Evolutionary conservation across 2,797 vertebrate species (phyloP).

Genomic region (Helarctos malayanus): DNA sequence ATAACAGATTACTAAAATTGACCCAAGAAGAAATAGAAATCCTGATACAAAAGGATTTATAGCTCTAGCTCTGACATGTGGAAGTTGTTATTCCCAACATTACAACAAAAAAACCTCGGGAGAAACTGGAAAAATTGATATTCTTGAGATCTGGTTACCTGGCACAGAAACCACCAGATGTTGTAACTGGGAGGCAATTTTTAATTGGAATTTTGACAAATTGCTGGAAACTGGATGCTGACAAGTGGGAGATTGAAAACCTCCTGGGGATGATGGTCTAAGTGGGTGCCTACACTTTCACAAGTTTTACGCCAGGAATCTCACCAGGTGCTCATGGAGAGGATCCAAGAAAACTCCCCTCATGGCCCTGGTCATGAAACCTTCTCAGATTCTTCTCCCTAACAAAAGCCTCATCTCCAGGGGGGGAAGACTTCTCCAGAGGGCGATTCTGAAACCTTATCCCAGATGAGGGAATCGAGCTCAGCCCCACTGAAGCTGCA

Average conservation of each 20-base stretch:
- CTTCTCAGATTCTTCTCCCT: not conserved
- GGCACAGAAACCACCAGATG: not conserved
- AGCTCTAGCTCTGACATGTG: not conserved
- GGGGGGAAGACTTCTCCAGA: not conserved
- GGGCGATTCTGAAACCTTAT: not conserved
- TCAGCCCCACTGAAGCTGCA: no score
- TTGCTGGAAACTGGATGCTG: not conserved
- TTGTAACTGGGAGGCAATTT: not conserved
- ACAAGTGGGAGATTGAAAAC: not conserved
- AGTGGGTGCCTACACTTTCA: not conserved
- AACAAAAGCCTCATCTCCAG: not conserved
- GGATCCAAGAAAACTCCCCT: not conserved
- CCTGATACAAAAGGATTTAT: not conserved
- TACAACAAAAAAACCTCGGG: not conserved
- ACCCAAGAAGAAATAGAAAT: slow-evolving; percentile 24
- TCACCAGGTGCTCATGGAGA: not conserved
- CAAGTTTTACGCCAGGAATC: not conserved
- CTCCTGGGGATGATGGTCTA: not conserved
- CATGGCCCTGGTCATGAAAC: not conserved
- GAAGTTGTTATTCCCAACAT: not conserved
- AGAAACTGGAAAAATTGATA: not conserved
- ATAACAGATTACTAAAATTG: not conserved
- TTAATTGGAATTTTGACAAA: not conserved
- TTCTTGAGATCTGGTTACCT: not conserved
- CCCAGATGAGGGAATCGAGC: not conserved